These are phyloP conservation scores for Parnassius orleans DNA, from an alignment of 2,888 invertebrate genomes.

Conservation along the genomic window DNA sequence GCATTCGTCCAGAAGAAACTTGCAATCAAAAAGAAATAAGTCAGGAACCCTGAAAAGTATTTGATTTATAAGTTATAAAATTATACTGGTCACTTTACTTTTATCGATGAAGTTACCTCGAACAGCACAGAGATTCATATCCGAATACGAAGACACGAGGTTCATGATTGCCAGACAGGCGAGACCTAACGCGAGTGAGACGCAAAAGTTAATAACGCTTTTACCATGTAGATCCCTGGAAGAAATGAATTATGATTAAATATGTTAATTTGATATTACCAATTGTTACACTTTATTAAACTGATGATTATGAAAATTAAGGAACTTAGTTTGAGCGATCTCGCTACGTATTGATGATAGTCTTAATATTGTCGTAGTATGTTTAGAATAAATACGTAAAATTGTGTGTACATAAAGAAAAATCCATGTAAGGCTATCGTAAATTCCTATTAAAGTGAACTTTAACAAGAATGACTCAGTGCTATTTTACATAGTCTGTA, in stretches of 20 bases:
- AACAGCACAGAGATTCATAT: conserved; percentile 57
- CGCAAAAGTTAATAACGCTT: conserved; percentile 62
- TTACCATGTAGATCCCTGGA: conserved; percentile 69
- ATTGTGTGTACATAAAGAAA: no score
- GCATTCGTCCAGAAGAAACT: conserved; percentile 86
- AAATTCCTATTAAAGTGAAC: no score
- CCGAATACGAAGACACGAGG: conserved; percentile 43
- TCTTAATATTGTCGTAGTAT: no score
- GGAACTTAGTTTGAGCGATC: no score
- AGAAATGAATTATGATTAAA: conserved; percentile 25
- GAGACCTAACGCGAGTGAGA: conserved; percentile 52
- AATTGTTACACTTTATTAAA: no score
- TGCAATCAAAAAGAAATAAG: conserved; percentile 81
- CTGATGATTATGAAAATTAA: no score
- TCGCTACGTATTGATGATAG: no score
- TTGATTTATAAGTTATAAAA: conserved; percentile 1
- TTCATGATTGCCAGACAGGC: conserved; percentile 53
- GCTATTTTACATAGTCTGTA: no score
- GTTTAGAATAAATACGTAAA: no score
- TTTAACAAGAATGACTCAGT: no score
- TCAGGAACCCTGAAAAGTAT: conserved; percentile 70
- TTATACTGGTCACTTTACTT: neutral
- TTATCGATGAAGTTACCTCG: conserved; percentile 46
- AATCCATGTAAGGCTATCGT: no score
- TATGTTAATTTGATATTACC: no score